These are phyloP conservation scores for Odocoileus hemionus DNA, from an alignment of 2,113 vertebrate species.

Conservation along the genomic window DNA sequence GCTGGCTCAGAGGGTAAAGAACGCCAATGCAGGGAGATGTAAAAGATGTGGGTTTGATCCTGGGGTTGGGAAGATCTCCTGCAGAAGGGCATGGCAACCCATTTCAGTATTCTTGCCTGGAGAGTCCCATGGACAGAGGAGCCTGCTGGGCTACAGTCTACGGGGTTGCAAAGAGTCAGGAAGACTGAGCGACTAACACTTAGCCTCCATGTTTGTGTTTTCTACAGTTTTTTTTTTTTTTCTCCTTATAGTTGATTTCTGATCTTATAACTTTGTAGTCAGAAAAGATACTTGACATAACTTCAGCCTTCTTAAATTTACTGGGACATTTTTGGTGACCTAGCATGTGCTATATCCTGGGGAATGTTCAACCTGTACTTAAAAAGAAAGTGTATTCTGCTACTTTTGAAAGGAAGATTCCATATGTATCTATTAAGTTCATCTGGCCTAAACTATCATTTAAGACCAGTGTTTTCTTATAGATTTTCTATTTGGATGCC, in stretches of 20 bases:
- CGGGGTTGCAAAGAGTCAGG: not conserved
- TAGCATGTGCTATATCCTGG: not conserved
- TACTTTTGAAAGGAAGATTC: not conserved
- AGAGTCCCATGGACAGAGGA: not conserved
- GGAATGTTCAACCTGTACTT: not conserved
- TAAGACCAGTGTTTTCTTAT: not conserved
- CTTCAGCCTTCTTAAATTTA: not conserved
- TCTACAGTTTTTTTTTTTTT: not conserved
- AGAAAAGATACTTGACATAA: not conserved
- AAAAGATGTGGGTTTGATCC: not conserved
- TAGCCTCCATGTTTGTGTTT: not conserved
- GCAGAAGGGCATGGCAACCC: not conserved
- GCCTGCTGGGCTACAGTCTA: not conserved
- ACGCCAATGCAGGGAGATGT: not conserved
- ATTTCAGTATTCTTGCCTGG: not conserved
- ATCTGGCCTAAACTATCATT: not conserved
- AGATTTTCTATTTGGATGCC: not conserved
- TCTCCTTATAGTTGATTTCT: not conserved
- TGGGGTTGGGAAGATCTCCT: not conserved
- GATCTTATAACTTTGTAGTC: not conserved
- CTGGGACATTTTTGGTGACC: not conserved
- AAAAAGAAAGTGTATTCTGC: not conserved
- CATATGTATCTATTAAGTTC: not conserved
- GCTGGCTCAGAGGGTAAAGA: not conserved
- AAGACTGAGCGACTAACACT: not conserved